Base-by-base conservation (phyloP, 1,140 invertebrate genomes). In the Zophobas atratus region DNA sequence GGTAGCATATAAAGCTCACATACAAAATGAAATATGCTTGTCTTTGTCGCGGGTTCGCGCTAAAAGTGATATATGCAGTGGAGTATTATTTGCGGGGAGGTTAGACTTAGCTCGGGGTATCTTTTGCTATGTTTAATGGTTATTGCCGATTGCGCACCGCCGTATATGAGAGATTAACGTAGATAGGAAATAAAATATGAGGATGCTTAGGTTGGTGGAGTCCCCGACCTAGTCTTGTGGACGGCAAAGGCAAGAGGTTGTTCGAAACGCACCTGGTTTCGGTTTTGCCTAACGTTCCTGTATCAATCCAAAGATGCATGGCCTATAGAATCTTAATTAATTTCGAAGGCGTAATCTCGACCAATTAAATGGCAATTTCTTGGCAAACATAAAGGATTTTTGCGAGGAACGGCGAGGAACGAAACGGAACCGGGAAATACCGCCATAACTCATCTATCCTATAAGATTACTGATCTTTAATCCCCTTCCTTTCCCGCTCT, bases 401-500 rank as follows among this genome's bases (percentile, higher is more conserved):
- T 85, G 81, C 82, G 80, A 79, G 80, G 81, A 78, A 72, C 74
- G 75, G 85, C 86, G 86, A 86, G 86, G 87, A 86, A 86, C 85
- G 85, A 82, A 84, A 85, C 82, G 83, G 81, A 80, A 80, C 80
- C 78, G 80, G 81, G 81, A 84, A 86, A 85, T 86, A 85, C 82
- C 88, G 87, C 87, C 89, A 90, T 91, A 91, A 91, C 86, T 91
- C 90, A 91, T 91, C 89, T 87, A 87, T 86, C 86, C 89, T 88
- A 88, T 90, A 90, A 92, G 91, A 92, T 92, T 91, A 91, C 90
- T 91, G 90, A 92, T 92, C 91, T 92, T 91, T 92, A 92, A 92
- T 92, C 91, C 91, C 89, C 89, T 88, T 88, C 87, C 84, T 82
- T 83, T 83, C 81, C 79, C 79, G 75, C 80, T 84, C 79, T 83